These are phyloP conservation scores for Hyposmocoma kahamanoa DNA, from an alignment of 1,140 invertebrate genomes.

Conservation along the genomic window DNA sequence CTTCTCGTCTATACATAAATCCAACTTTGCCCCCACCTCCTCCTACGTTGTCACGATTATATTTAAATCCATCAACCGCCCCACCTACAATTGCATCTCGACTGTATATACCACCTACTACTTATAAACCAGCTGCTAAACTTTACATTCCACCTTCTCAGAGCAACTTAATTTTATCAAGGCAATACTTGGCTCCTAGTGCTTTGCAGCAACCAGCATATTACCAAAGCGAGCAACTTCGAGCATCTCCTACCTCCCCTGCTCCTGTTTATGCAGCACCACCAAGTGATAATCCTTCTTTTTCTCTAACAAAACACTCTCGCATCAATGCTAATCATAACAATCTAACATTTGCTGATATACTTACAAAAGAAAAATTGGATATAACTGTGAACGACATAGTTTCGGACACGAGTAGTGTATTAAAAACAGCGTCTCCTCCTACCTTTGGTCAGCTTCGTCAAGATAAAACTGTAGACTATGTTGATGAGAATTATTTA, in stretches of 20 bases:
- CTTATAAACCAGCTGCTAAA: conserved; percentile 31
- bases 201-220: conserved; percentile 14
- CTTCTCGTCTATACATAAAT: conserved; percentile 24
- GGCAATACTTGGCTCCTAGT: conserved; percentile 41
- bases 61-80: conserved; percentile 14
- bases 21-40: conserved; percentile 21
- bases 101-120: conserved; percentile 31
- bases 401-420: conserved; percentile 46
- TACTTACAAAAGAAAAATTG: conserved; percentile 52
- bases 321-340: conserved; percentile 33
- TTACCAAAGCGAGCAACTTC: conserved; percentile 30
- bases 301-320: conserved; percentile 28
- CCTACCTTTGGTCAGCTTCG: conserved; percentile 29
- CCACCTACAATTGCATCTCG: conserved; percentile 21
- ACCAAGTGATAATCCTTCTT: conserved; percentile 18
- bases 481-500: conserved; percentile 30
- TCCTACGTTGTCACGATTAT: conserved; percentile 18
- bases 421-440: conserved; percentile 30
- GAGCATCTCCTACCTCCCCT: conserved; percentile 22
- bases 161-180: conserved; percentile 20
- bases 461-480: conserved; percentile 26
- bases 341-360: conserved; percentile 51
- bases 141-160: conserved; percentile 38
- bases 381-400: conserved; percentile 53
- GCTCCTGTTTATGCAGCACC: conserved; percentile 11